Percentiles rank a stretch among this genome's conserved stretches.
Evolutionary conservation across 2,797 vertebrate species (phyloP).

Genomic region (Emydoidea blandingii): DNA sequence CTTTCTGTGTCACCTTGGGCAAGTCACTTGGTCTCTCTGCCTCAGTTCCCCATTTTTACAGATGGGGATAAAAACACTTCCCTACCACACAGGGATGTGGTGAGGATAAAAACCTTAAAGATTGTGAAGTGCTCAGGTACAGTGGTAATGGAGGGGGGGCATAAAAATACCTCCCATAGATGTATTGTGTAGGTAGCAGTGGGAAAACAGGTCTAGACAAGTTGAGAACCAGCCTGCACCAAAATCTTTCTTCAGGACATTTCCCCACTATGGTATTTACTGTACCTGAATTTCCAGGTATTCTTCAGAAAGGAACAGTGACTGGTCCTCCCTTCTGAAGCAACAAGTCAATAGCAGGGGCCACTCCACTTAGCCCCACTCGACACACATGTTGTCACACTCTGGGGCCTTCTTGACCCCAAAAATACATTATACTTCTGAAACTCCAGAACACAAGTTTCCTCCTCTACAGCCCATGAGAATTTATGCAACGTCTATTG

Average conservation of each 20-base stretch:
- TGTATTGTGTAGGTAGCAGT: background rate
- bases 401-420: background rate
- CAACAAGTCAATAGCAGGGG: background rate
- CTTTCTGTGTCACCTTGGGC: rapidly evolving
- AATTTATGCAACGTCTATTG: background rate
- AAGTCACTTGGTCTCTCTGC: background rate
- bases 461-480: background rate
- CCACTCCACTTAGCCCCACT: background rate
- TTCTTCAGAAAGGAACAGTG: background rate
- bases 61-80: background rate
- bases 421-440: background rate
- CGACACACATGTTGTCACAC: background rate
- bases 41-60: background rate
- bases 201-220: background rate
- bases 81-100: rapidly evolving
- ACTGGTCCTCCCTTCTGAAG: background rate
- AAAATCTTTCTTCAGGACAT: background rate
- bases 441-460: background rate
- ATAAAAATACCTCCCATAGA: background rate
- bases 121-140: background rate
- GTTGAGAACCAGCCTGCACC: background rate
- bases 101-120: background rate
- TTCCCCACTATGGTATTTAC: background rate
- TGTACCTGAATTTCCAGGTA: background rate
- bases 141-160: background rate